These are phyloP conservation scores for Molanna angustata DNA, from an alignment of 2,888 invertebrate genomes.

Conservation along the genomic window DNA sequence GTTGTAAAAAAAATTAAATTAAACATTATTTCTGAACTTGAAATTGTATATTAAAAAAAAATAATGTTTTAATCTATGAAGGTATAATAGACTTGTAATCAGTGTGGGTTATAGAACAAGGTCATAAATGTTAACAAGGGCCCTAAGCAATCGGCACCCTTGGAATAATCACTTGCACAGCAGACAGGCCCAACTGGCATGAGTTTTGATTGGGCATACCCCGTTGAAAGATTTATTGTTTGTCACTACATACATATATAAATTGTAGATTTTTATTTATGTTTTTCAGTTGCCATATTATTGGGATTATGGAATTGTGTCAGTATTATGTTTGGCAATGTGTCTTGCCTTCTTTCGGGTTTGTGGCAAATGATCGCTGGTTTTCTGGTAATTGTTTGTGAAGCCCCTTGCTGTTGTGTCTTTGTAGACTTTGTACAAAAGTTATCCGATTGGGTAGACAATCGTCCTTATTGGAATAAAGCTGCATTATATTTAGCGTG, in stretches of 20 bases:
- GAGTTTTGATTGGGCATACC: no score
- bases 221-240: not conserved
- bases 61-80: no score
- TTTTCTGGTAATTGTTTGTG: slow-evolving; percentile 82
- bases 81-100: no score
- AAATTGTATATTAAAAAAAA: no score
- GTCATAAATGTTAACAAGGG: no score
- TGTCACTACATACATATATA: not conserved
- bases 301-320: slow-evolving; percentile 76
- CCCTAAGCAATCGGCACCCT: no score
- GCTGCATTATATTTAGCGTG: slow-evolving; percentile 82
- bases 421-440: slow-evolving; percentile 93
- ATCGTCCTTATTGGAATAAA: slow-evolving; percentile 86
- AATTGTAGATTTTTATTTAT: not conserved
- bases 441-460: slow-evolving; percentile 79
- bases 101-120: no score
- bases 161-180: no score
- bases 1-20: no score
- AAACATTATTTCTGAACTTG: no score
- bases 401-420: slow-evolving; percentile 96
- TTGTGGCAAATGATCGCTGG: slow-evolving; percentile 88
- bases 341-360: slow-evolving; percentile 71
- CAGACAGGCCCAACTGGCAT: no score
- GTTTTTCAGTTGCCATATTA: slow-evolving; percentile 75
- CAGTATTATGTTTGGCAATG: slow-evolving; percentile 60